Conservation (phyloP, 1,140 invertebrate species). For the Diploscapter pachys region DNA sequence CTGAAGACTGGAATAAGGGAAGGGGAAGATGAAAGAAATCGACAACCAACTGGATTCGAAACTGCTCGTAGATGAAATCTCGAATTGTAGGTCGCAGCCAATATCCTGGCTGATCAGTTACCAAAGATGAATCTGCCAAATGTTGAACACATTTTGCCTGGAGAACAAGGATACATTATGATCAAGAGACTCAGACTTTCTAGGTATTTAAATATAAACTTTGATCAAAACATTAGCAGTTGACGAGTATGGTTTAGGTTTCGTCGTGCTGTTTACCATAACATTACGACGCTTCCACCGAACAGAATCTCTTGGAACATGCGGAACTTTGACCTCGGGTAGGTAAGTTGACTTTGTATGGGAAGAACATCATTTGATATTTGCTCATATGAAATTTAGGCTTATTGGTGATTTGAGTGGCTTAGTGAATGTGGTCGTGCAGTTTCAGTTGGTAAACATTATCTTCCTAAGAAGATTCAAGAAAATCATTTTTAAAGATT, state of each 20-base stretch:
- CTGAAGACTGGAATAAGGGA: not conserved
- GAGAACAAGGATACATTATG: conserved; percentile 31
- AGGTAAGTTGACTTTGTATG: not conserved
- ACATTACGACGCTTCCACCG: conserved; percentile 25
- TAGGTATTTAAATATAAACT: conserved; percentile 5
- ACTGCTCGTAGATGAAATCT: not conserved
- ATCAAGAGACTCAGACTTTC: conserved; percentile 2
- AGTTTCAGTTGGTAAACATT: conserved; percentile 21
- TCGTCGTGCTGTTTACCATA: conserved; percentile 24
- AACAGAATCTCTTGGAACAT: conserved; percentile 39
- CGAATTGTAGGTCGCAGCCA: conserved; percentile 34
- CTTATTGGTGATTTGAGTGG: conserved; percentile 38
- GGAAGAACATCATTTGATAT: not conserved
- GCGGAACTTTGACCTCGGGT: conserved; percentile 39
- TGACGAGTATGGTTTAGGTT: conserved; percentile 3
- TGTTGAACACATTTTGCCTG: conserved; percentile 32
- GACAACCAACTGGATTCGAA: too few relatives aligned
- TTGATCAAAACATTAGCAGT: not conserved
- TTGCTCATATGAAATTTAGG: conserved; percentile 16
- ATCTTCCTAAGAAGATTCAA: too few relatives aligned
- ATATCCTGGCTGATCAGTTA: conserved; percentile 37
- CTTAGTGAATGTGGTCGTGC: conserved; percentile 37
- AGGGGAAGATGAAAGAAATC: not conserved
- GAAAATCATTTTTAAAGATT: too few relatives aligned
- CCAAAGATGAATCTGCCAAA: conserved; percentile 35